Conservation (phyloP, 2,113 vertebrate genomes). For the Stigmatopora argus region DNA sequence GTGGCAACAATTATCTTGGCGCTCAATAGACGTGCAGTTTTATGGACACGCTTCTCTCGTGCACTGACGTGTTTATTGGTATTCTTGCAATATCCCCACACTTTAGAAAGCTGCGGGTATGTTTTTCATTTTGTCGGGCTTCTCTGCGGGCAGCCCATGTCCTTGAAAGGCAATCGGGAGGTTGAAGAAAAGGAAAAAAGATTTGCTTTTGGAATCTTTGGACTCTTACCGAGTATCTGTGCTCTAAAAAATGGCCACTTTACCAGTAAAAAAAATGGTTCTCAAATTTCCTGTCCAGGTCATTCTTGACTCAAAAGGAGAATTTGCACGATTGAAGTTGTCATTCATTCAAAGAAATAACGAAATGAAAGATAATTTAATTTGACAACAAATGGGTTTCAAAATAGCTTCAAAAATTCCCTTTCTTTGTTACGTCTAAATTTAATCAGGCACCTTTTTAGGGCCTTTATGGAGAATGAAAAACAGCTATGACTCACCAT, state of each 20-base stretch:
- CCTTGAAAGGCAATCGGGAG: not conserved
- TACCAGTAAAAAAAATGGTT: not conserved
- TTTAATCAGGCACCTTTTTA: not conserved
- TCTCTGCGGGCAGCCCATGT: not conserved
- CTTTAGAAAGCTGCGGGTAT: not conserved
- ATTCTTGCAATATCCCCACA: not conserved
- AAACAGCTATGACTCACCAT: not conserved
- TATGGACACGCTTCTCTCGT: not conserved
- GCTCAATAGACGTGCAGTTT: not conserved
- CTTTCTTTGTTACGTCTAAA: not conserved
- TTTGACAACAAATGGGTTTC: too few relatives aligned
- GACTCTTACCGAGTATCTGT: not conserved
- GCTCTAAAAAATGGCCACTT: not conserved
- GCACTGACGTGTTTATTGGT: not conserved
- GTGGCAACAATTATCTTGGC: not conserved
- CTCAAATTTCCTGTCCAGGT: not conserved
- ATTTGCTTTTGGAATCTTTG: not conserved
- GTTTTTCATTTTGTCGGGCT: not conserved
- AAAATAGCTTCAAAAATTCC: not conserved
- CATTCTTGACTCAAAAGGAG: too few relatives aligned
- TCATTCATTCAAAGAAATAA: too few relatives aligned
- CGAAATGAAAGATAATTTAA: too few relatives aligned
- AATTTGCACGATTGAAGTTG: too few relatives aligned
- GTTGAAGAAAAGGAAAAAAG: not conserved
- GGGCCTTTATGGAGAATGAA: too few relatives aligned